Conservation (phyloP, 2,113 vertebrate genomes). For the Murina feae region DNA sequence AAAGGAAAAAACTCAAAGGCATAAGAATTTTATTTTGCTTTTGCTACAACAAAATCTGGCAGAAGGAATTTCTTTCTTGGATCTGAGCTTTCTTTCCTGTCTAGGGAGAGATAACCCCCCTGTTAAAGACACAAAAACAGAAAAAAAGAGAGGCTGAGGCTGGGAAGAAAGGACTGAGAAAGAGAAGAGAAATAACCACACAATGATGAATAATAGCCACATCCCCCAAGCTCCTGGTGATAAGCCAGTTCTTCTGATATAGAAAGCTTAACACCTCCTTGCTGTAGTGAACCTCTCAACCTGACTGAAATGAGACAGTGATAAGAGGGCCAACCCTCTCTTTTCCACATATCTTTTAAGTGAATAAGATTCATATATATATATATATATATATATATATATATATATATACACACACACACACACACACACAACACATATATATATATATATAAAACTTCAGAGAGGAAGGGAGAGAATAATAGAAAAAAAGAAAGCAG, state of each 20-base stretch:
- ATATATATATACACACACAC: no score
- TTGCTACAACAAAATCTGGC: background rate
- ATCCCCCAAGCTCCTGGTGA: background rate
- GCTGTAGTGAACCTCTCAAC: background rate
- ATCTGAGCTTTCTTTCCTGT: background rate
- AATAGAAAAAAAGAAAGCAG: accelerated
- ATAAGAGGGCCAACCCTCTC: background rate
- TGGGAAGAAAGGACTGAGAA: background rate
- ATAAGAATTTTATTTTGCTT: background rate
- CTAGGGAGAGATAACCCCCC: background rate
- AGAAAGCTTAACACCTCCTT: background rate
- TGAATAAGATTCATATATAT: no score
- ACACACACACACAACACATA: no score
- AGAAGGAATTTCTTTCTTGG: background rate
- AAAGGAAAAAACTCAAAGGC: background rate
- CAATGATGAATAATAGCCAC: background rate
- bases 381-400: no score
- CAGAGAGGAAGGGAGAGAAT: no score
- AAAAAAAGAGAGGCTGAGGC: background rate
- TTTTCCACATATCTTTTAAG: background rate
- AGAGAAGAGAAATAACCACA: background rate
- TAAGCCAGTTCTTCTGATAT: background rate
- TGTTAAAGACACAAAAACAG: background rate
- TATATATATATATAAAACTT: no score
- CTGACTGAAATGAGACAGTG: background rate